phyloP scores from a whole-genome alignment of 2,888 invertebrate species.

The Fragum fragum region DNA sequence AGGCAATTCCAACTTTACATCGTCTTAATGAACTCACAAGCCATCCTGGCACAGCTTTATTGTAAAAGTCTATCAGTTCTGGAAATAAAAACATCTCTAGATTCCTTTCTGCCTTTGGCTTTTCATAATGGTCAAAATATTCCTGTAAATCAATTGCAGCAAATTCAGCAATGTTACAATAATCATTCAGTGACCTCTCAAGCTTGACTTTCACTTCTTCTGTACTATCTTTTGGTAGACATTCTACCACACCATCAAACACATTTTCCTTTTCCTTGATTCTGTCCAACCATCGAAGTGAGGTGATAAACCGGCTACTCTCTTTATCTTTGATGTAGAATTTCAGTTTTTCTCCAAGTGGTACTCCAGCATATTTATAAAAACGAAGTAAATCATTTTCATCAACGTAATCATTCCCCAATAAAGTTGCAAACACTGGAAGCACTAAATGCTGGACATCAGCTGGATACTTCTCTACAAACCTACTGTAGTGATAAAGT shows the following conservation, averaged over 20 bases:
- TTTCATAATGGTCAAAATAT: constrained; percentile 4
- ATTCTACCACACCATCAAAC: constrained; percentile 88
- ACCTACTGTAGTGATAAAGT: constrained; percentile 91
- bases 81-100: constrained; percentile 15
- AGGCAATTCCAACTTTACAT: constrained; percentile 90
- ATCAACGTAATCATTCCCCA: constrained; percentile 96
- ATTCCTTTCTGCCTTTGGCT: constrained; percentile 11
- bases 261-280: constrained; percentile 91
- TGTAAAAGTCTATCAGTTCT: constrained; percentile 64
- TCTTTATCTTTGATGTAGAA: constrained; percentile 60
- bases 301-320: constrained; percentile 91
- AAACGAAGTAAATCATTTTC: constrained; percentile 90
- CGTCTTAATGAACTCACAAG: constrained; percentile 90
- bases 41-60: constrained; percentile 89
- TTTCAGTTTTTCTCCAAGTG: constrained; percentile 85
- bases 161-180: constrained; percentile 68
- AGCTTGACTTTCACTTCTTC: constrained; percentile 73
- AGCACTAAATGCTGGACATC: constrained; percentile 91
- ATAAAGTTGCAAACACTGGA: constrained; percentile 93
- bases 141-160: constrained; percentile 42
- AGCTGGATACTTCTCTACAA: constrained; percentile 89
- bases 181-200: constrained; percentile 79
- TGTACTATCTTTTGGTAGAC: constrained; percentile 71
- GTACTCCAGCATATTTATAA: constrained; percentile 89
- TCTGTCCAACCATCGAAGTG: constrained; percentile 92